Evolutionary conservation across 2,797 vertebrate species (phyloP).

Genomic region (Macrochelys suwanniensis): DNA sequence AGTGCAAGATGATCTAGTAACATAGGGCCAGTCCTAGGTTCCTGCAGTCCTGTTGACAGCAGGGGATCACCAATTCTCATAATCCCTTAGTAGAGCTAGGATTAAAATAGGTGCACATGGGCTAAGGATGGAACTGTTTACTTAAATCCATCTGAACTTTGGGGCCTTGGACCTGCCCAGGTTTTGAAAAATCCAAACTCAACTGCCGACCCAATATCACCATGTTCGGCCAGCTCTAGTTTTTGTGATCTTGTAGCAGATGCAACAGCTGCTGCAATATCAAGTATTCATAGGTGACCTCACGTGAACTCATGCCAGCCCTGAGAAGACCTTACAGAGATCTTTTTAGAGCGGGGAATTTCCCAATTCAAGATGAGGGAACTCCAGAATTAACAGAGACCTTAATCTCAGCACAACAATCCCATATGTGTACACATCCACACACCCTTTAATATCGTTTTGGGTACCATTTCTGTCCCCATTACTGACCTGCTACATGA

Average conservation of each 20-base stretch:
- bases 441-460: background rate
- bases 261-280: background rate
- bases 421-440: background rate
- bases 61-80: background rate
- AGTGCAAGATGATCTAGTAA: no score
- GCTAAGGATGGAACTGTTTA: background rate
- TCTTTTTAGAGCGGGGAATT: background rate
- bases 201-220: background rate
- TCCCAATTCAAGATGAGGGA: background rate
- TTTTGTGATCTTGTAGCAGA: background rate
- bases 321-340: background rate
- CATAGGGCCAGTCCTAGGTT: background rate
- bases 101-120: background rate
- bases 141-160: background rate
- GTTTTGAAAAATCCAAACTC: background rate
- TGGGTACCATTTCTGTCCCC: background rate
- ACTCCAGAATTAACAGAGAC: background rate
- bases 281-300: background rate
- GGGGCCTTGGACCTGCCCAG: background rate
- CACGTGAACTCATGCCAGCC: background rate
- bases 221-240: background rate
- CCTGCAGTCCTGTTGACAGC: background rate
- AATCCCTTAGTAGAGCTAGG: fast-evolving
- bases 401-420: background rate
- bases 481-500: fast-evolving